Evolutionary conservation across 2,888 invertebrate species (phyloP).

Genomic region (Adineta ricciae): DNA sequence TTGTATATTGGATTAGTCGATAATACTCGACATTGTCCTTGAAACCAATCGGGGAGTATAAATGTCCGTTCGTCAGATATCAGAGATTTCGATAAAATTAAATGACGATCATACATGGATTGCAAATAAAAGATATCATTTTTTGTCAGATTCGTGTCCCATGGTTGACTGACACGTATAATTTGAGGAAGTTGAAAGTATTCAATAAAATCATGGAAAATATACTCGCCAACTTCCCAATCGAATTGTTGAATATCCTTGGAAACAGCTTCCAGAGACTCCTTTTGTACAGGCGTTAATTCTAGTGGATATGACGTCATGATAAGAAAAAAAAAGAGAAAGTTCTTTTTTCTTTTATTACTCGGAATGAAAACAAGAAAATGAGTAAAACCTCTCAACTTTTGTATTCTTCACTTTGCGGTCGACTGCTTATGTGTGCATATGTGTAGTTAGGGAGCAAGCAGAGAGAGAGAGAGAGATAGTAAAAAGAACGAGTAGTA

Average conservation of each 20-base stretch:
- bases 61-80: not conserved
- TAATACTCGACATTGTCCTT: conserved; percentile 29
- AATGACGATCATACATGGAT: conserved; percentile 29
- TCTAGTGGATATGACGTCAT: not conserved
- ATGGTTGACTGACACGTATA: conserved; percentile 18
- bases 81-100: conserved; percentile 25
- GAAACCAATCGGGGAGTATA: conserved; percentile 34
- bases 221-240: not conserved
- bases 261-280: not conserved
- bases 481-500: not conserved
- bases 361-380: too few species aligned
- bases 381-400: too few species aligned
- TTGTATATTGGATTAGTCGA: conserved; percentile 26
- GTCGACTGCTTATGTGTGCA: not conserved
- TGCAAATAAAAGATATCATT: conserved; percentile 30
- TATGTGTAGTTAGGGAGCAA: not conserved
- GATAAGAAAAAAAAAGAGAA: not conserved
- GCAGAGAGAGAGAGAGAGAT: not conserved
- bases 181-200: conserved; percentile 33
- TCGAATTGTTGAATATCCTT: not conserved
- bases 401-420: not conserved
- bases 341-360: not conserved
- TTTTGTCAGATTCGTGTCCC: conserved; percentile 19
- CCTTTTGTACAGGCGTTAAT: not conserved
- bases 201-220: conserved; percentile 21